Evolutionary conservation across 2,797 vertebrate species (phyloP).

Genomic region (Hypotaenidia okinawae): DNA sequence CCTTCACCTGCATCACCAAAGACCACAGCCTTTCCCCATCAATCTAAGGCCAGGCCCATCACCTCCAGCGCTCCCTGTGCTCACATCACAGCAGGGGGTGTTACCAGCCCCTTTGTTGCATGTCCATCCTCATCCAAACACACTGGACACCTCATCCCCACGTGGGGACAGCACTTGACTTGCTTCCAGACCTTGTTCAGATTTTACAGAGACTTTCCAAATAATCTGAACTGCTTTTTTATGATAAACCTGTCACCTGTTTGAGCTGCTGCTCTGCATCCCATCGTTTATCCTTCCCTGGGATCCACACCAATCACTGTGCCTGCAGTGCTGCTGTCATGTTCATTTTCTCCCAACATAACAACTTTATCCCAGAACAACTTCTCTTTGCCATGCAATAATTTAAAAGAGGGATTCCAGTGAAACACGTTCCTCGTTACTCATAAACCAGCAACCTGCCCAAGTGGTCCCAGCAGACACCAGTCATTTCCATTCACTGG

Average conservation of each 20-base stretch:
- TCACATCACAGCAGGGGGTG: not conserved
- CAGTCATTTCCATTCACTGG: too few species aligned
- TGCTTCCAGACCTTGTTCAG: not conserved
- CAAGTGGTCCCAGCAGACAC: not conserved
- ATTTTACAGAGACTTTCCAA: not conserved
- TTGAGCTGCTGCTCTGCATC: conserved; percentile 7
- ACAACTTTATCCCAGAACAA: not conserved
- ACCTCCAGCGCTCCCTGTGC: not conserved
- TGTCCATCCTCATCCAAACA: not conserved
- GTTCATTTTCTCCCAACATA: not conserved
- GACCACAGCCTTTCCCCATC: not conserved
- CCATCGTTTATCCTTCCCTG: not conserved
- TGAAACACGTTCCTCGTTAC: not conserved
- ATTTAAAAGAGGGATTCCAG: not conserved
- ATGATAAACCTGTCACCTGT: not conserved
- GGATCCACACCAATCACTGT: not conserved
- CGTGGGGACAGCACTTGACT: not conserved
- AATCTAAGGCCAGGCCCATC: not conserved
- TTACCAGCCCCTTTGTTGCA: not conserved
- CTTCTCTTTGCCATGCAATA: not conserved
- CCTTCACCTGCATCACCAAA: not conserved
- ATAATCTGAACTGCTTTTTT: not conserved
- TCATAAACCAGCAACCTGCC: not conserved
- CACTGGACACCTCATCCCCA: not conserved
- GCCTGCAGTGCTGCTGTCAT: not conserved